Evolutionary conservation across 2,797 vertebrate genomes (phyloP).

Genomic region (Lagorchestes hirsutus): DNA sequence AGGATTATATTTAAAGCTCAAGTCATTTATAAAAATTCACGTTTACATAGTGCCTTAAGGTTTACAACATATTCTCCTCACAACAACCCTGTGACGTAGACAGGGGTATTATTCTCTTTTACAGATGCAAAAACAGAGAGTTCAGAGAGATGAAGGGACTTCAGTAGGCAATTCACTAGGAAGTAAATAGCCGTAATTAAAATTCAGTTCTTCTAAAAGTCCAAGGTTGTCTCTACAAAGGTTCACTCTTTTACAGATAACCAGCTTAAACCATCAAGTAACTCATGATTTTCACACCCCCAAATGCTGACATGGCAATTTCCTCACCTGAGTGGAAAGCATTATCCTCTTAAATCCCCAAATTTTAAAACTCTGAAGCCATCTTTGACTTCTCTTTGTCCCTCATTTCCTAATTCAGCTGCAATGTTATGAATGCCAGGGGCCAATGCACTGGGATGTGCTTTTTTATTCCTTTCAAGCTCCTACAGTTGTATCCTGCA

Average conservation of each 20-base stretch:
- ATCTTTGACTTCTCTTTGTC: background rate
- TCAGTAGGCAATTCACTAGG: background rate
- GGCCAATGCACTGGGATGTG: background rate
- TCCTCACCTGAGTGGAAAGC: background rate
- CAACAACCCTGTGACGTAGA: background rate
- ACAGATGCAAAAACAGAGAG: background rate
- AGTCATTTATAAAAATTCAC: background rate
- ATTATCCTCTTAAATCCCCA: background rate
- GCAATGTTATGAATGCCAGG: background rate
- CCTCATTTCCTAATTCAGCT: background rate
- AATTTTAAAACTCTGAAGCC: background rate
- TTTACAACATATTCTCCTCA: background rate
- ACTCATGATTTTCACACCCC: background rate
- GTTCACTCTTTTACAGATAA: background rate
- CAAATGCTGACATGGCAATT: background rate
- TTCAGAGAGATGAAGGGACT: background rate
- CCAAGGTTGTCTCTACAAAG: background rate
- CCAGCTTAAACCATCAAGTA: background rate
- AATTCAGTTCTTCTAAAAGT: background rate
- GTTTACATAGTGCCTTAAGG: background rate
- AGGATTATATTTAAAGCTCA: background rate
- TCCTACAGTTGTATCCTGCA: background rate
- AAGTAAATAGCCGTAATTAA: background rate
- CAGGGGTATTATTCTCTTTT: background rate
- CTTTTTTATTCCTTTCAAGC: background rate